A percentile compares a stretch with the other conserved stretches of the same genome.
Evolutionary conservation across 2,113 vertebrate genomes (phyloP).

Genomic region (Kryptolebias marmoratus): DNA sequence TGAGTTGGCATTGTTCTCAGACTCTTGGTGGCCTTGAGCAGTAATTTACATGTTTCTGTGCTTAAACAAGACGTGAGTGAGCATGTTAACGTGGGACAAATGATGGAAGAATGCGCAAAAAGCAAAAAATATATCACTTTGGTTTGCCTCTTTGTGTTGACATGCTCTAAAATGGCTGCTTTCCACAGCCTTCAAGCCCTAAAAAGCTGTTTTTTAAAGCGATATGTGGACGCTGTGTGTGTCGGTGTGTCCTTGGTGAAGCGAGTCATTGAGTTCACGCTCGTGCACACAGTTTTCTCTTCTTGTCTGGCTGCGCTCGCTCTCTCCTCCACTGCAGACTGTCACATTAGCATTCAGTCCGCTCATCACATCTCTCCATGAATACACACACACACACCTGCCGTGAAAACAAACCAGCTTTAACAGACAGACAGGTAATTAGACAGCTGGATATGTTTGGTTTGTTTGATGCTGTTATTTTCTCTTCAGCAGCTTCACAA

Average conservation of each 20-base stretch:
- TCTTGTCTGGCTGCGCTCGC: constrained; percentile 17
- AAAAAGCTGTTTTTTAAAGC: constrained; percentile 14
- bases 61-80: constrained; percentile 8
- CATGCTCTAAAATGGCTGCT: not conserved
- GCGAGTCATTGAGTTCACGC: constrained; percentile 69
- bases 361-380: constrained; percentile 15
- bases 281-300: constrained; percentile 29
- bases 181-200: not conserved
- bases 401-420: constrained; percentile 20
- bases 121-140: not conserved
- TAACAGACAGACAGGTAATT: constrained; percentile 18
- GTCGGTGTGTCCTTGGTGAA: constrained; percentile 48
- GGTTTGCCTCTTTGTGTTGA: not conserved
- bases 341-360: constrained; percentile 61
- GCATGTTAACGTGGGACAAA: constrained; percentile 1
- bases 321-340: constrained; percentile 32
- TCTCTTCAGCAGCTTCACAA: not conserved
- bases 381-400: constrained; percentile 23
- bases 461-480: constrained; percentile 1
- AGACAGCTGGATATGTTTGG: constrained; percentile 16
- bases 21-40: constrained; percentile 53
- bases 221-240: constrained; percentile 23
- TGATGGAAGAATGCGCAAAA: not conserved
- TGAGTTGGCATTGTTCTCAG: constrained; percentile 54
- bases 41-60: constrained; percentile 48